Conservation (phyloP, 2,888 invertebrate species). For the Prenolepis imparis region DNA sequence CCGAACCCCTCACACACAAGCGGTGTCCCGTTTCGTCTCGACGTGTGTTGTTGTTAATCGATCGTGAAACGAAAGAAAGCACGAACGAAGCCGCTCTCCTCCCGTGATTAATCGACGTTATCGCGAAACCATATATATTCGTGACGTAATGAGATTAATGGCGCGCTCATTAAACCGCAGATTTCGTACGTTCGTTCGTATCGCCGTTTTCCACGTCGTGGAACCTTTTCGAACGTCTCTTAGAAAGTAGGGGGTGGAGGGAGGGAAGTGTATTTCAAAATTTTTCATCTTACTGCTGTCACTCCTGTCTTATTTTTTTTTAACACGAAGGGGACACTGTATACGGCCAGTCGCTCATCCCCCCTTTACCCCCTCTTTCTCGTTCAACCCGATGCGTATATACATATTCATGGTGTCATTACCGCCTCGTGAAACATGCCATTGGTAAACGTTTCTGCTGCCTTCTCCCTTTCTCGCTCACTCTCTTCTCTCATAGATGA, state of each 20-base stretch:
- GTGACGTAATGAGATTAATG: conserved; percentile 43
- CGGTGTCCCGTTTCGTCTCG: conserved; percentile 64
- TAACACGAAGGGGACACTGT: conserved; percentile 58
- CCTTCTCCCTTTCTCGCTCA: conserved; percentile 47
- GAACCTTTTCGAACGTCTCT: background rate
- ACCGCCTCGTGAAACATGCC: conserved; percentile 82
- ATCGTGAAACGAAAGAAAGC: conserved; percentile 25
- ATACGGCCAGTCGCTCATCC: conserved; percentile 67
- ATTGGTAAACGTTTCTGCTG: conserved; percentile 82
- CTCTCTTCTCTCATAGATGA: conserved; percentile 66
- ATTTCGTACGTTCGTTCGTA: background rate
- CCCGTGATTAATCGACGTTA: conserved; percentile 39
- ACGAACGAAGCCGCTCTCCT: background rate
- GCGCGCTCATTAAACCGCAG: conserved; percentile 23
- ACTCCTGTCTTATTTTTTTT: too few species aligned
- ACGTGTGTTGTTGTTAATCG: conserved; percentile 50
- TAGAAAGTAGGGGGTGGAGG: background rate
- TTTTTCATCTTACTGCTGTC: too few species aligned
- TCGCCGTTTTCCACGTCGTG: background rate
- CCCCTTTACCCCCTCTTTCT: conserved; percentile 50
- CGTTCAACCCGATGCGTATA: conserved; percentile 74
- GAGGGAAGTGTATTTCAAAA: too few species aligned
- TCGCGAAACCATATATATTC: conserved; percentile 1
- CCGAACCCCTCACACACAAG: conserved; percentile 54
- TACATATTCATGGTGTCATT: conserved; percentile 84